Percentiles rank a stretch among this genome's conserved stretches.
These are phyloP conservation scores for Ptilodon capucinus DNA, from an alignment of 2,888 invertebrate species.

Conservation along the genomic window DNA sequence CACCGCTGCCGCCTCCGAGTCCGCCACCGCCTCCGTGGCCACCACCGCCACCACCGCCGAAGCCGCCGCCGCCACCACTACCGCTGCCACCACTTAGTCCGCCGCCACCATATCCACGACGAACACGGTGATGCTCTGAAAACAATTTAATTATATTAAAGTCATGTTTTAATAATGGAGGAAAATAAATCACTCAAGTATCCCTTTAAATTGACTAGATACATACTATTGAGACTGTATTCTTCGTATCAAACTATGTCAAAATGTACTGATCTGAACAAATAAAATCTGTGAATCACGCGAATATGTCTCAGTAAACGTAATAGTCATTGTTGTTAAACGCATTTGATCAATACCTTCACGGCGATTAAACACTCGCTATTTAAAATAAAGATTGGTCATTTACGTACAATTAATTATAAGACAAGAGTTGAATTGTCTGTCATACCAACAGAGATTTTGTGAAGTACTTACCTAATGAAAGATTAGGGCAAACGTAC, in stretches of 20 bases:
- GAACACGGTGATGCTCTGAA: constrained; percentile 5
- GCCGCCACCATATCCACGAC: constrained; percentile 22
- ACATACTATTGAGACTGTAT: too few relatives aligned
- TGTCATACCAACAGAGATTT: too few relatives aligned
- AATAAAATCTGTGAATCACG: too few relatives aligned
- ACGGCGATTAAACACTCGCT: background rate
- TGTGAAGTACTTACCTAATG: too few relatives aligned
- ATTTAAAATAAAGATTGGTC: too few relatives aligned
- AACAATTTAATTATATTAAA: background rate
- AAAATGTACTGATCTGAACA: too few relatives aligned
- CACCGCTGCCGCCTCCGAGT: constrained; percentile 20
- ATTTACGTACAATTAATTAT: too few relatives aligned
- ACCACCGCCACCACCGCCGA: constrained; percentile 23
- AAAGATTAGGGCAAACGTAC: too few relatives aligned
- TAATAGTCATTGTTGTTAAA: background rate
- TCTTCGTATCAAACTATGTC: background rate
- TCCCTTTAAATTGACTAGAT: background rate
- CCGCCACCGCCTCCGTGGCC: constrained; percentile 29
- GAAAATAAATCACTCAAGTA: background rate
- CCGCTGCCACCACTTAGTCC: constrained; percentile 29
- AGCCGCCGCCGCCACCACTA: constrained; percentile 44
- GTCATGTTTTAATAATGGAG: background rate
- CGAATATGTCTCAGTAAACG: background rate
- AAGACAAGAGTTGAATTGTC: background rate
- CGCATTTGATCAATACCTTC: background rate